Evolutionary conservation across 2,797 vertebrate genomes (phyloP).

Genomic region (Halcyon badia): DNA sequence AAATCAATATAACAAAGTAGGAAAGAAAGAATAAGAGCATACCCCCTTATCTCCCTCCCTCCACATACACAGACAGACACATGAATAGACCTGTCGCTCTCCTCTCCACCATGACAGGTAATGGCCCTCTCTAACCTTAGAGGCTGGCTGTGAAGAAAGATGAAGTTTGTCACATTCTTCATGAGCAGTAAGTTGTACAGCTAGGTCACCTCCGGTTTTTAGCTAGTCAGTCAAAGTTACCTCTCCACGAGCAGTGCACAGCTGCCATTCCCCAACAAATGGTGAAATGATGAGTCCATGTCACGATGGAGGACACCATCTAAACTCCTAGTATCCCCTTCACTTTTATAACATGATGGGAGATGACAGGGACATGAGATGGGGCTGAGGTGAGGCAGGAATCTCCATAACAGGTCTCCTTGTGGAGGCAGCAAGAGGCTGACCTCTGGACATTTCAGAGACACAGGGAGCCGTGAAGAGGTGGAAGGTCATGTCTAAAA

Average conservation of each 20-base stretch:
- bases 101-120: slow-evolving; percentile 47
- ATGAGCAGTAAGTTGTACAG: slow-evolving; percentile 9
- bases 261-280: slow-evolving; percentile 53
- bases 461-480: not conserved
- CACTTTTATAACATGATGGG: not conserved
- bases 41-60: not conserved
- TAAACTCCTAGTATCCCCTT: slow-evolving; percentile 1
- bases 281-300: slow-evolving; percentile 44
- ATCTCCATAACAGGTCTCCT: slow-evolving; percentile 28
- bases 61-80: not conserved
- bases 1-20: slow-evolving; percentile 56
- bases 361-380: slow-evolving; percentile 36
- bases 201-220: slow-evolving; percentile 50
- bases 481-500: not conserved
- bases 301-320: not conserved
- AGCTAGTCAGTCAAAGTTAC: slow-evolving; percentile 60
- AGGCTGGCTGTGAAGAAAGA: slow-evolving; percentile 50
- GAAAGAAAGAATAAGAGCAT: slow-evolving; percentile 38
- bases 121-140: slow-evolving; percentile 52
- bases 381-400: not conserved
- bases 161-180: slow-evolving; percentile 68
- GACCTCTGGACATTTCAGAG: slow-evolving; percentile 1
- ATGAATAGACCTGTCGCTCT: slow-evolving; percentile 43
- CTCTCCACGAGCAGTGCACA: not conserved
- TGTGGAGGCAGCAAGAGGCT: not conserved